These are phyloP conservation scores for Diplazon laetatorius DNA, from an alignment of 2,888 invertebrate genomes.

Conservation along the genomic window DNA sequence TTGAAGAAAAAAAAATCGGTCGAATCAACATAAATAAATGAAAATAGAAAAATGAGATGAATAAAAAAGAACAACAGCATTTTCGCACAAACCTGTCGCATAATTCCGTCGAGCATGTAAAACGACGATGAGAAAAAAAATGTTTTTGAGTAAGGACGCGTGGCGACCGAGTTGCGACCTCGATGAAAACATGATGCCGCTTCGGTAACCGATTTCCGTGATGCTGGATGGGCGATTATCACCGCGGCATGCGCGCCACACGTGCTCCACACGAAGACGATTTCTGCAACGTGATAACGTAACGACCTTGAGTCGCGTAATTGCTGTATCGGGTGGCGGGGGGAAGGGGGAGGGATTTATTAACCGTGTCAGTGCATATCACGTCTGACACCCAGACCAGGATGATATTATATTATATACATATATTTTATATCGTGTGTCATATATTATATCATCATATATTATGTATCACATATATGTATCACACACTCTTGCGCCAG, in stretches of 20 bases:
- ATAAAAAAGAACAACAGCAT: too few relatives aligned
- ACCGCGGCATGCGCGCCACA: conserved; percentile 38
- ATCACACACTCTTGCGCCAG: conserved; percentile 42
- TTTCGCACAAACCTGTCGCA: conserved; percentile 56
- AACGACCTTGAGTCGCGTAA: conserved; percentile 40
- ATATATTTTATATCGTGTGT: too few relatives aligned
- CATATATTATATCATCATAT: too few relatives aligned
- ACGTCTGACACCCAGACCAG: conserved; percentile 21
- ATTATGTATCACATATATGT: too few relatives aligned
- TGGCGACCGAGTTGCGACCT: conserved; percentile 26
- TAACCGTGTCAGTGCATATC: conserved; percentile 35
- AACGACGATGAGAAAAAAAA: conserved; percentile 40
- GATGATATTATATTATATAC: too few relatives aligned
- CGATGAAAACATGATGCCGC: conserved; percentile 8
- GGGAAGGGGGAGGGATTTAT: too few relatives aligned
- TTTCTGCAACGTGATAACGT: conserved; percentile 56
- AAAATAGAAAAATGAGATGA: too few relatives aligned
- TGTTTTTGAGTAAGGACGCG: conserved; percentile 35
- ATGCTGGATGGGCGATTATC: too few relatives aligned
- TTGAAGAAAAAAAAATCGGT: too few relatives aligned
- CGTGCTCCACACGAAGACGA: conserved; percentile 53
- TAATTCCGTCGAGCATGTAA: conserved; percentile 45
- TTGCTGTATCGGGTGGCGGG: neutral
- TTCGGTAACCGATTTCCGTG: conserved; percentile 11
- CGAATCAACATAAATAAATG: too few relatives aligned